These are phyloP conservation scores for Eulemur rubriventer DNA, from an alignment of 2,797 vertebrate species.

Conservation along the genomic window DNA sequence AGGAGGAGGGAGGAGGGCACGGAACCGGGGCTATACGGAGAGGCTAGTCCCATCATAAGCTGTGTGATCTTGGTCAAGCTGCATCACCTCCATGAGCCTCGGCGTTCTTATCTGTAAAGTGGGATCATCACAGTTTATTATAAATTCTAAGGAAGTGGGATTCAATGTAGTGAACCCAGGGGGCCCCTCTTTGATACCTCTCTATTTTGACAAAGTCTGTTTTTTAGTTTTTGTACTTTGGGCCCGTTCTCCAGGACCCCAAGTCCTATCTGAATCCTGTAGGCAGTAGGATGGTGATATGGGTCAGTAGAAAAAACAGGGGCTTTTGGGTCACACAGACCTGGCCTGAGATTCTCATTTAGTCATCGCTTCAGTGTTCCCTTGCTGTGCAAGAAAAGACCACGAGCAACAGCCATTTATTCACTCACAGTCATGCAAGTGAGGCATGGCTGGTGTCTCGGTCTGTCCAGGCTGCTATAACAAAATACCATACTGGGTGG, in stretches of 20 bases:
- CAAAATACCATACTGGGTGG: background rate
- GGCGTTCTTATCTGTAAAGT: background rate
- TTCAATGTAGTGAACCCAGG: background rate
- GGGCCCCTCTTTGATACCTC: too few relatives aligned
- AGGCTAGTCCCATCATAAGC: background rate
- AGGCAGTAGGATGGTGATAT: fast-evolving
- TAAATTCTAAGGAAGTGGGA: background rate
- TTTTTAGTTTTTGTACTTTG: background rate
- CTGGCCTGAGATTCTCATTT: background rate
- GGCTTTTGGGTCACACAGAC: background rate
- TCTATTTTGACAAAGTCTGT: background rate
- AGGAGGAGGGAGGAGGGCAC: background rate
- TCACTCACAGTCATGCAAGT: fast-evolving
- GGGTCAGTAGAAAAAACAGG: background rate
- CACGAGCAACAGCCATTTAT: fast-evolving
- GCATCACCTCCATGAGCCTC: background rate
- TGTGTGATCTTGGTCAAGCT: background rate
- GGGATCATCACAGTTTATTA: background rate
- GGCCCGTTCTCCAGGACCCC: background rate
- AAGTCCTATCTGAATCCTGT: background rate
- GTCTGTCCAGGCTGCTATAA: background rate
- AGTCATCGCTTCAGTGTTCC: background rate
- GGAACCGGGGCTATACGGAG: background rate
- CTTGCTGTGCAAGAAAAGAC: too few relatives aligned
- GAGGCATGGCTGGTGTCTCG: background rate